Evolutionary conservation across 2,797 vertebrate species (phyloP).

Genomic region (Falco novaeseelandiae): DNA sequence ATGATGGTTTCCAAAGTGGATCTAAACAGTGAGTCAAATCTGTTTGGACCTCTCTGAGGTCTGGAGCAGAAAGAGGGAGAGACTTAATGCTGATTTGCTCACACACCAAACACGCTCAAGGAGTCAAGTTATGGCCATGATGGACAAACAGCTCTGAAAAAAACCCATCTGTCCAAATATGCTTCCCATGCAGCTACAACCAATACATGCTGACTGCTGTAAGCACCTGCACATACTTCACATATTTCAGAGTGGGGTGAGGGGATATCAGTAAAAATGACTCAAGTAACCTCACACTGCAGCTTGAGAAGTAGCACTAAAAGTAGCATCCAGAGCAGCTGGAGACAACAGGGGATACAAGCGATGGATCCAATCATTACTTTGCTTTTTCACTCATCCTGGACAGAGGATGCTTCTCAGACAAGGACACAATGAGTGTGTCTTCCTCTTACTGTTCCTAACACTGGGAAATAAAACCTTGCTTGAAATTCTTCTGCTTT

Average conservation of each 20-base stretch:
- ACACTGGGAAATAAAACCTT: background rate
- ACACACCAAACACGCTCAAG: background rate
- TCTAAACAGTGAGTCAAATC: background rate
- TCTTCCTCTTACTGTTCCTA: background rate
- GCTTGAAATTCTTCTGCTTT: background rate
- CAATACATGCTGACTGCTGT: background rate
- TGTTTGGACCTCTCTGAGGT: background rate
- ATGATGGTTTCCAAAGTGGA: background rate
- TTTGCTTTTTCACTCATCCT: background rate
- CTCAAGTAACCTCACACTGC: background rate
- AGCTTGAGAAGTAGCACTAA: background rate
- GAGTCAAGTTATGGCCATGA: background rate
- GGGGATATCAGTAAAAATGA: background rate
- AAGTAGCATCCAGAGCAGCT: background rate
- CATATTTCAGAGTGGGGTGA: background rate
- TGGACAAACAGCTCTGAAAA: background rate
- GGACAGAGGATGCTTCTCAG: rapidly evolving
- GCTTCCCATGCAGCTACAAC: background rate
- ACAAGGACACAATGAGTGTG: background rate
- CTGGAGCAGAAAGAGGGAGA: background rate
- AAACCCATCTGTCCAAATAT: background rate
- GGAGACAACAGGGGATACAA: background rate
- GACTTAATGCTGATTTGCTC: rapidly evolving
- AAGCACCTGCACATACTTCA: background rate
- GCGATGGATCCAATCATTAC: background rate